A percentile compares a stretch with the other conserved stretches of the same genome.
These are phyloP conservation scores for Rhabdomys dilectus DNA, from an alignment of 2,113 vertebrate genomes.

Conservation along the genomic window DNA sequence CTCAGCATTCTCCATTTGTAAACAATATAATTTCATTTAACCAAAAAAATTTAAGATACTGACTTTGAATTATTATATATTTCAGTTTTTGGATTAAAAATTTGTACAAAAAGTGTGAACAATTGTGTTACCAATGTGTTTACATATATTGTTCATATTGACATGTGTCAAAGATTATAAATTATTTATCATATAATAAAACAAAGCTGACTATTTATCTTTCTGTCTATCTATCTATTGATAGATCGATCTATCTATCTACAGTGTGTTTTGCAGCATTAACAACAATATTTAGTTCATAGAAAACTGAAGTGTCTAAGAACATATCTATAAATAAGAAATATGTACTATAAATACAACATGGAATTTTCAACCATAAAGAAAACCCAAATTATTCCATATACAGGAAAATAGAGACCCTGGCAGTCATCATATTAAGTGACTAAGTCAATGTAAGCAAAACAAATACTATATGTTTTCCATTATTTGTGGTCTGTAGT, in stretches of 20 bases:
- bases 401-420: neutral
- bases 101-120: neutral
- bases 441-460: neutral
- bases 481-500: neutral
- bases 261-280: neutral
- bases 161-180: neutral
- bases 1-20: neutral
- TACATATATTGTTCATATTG: neutral
- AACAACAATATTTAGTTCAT: neutral
- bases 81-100: neutral
- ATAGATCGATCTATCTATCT: neutral
- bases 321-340: neutral
- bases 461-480: neutral
- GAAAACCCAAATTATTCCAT: neutral
- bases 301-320: neutral
- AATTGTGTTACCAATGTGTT: neutral
- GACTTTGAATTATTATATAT: neutral
- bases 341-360: neutral
- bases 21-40: neutral
- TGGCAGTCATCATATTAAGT: neutral
- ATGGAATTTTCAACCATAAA: neutral
- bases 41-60: neutral
- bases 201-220: neutral
- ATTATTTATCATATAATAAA: neutral
- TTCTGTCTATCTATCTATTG: neutral